Evolutionary conservation across 2,888 invertebrate species (phyloP), one percentile per base, ranked within the genome.

Genomic region (Drosophila nr. fundita): DNA sequence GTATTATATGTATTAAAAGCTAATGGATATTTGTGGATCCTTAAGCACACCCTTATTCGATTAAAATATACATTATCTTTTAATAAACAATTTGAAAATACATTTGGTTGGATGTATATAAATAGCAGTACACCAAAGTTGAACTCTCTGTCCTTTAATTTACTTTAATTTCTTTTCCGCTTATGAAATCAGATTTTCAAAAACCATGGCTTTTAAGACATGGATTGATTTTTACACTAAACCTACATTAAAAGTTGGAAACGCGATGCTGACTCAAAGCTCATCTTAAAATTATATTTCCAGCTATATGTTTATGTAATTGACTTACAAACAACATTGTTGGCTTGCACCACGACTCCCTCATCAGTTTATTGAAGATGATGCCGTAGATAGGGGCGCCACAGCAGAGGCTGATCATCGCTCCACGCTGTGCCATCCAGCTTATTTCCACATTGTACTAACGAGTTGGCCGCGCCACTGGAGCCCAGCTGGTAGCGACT

Each of bases 381-480:
- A 71, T 30, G 8, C 82, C 84, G 7, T 54, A 66, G 4, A 66
- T 11, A 11, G 58, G 18, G 11, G 70, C 58, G 0, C 61, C 82
- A 8, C 38, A 61, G 29, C 62, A 76, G 7, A 78, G 8, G 8
- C 55, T 49, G 24, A 65, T 50, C 40, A 76, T 50, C 11, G 34
- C 4, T 1, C 80, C 85, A 0, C 82, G 68, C 1, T 58, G 52
- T 1, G n/a, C n/a, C 10, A 13, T 4, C 8, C 38, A 21, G 10
- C 52, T 42, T 21, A 84, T 74, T n/a, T 79, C 82, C 18, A 50
- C 42, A 21, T 29, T 65, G n/a, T 84, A 84, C 82, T 55, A 79
- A 52, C 10, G 30, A 73, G 0, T 68, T 52, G 8, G 73, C 73
- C 0, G 73, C 82, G 0, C 68, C 82, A 30, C 73, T 65, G 53